phyloP scores from a whole-genome alignment of 2,113 vertebrate genomes.

The Lamprologus lemairii region DNA sequence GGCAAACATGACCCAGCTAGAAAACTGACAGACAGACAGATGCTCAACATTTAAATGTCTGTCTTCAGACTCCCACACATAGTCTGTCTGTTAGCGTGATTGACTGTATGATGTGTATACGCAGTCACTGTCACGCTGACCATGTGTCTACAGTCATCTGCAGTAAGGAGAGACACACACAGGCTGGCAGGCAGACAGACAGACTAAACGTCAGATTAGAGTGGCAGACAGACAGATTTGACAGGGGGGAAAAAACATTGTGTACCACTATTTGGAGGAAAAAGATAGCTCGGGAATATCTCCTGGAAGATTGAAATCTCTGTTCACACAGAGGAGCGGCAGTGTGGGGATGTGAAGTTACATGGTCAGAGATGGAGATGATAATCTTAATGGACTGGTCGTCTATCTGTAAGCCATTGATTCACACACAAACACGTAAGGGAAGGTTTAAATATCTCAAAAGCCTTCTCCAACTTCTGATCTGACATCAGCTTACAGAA shows the following conservation, averaged over 20 bases:
- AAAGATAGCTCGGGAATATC: constrained; percentile 24
- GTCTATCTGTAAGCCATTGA: constrained; percentile 46
- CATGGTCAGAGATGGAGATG: constrained; percentile 34
- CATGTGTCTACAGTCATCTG: constrained; percentile 50
- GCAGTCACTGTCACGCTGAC: constrained; percentile 39
- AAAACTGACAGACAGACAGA: constrained; percentile 37
- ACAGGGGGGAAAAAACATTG: background rate
- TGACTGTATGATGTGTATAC: constrained; percentile 30
- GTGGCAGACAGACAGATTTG: constrained; percentile 5
- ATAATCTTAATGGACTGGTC: constrained; percentile 69
- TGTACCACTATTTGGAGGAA: constrained; percentile 25
- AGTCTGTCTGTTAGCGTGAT: constrained; percentile 36
- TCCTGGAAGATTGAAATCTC: constrained; percentile 52
- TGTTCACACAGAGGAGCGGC: constrained; percentile 1
- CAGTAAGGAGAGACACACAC: constrained; percentile 24
- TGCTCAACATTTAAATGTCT: constrained; percentile 41
- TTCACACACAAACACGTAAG: background rate
- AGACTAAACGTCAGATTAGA: constrained; percentile 20
- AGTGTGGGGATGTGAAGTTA: constrained; percentile 41
- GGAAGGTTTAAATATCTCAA: constrained; percentile 46
- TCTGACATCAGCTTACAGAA: constrained; percentile 59
- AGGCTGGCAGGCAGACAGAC: constrained; percentile 3
- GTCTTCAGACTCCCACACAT: constrained; percentile 22
- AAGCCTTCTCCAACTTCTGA: constrained; percentile 50
- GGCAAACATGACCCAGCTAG: background rate